A percentile compares a stretch with the other conserved stretches of the same genome.
These are phyloP conservation scores for Oegoconia quadripuncta DNA, from an alignment of 2,888 invertebrate species.

Conservation along the genomic window DNA sequence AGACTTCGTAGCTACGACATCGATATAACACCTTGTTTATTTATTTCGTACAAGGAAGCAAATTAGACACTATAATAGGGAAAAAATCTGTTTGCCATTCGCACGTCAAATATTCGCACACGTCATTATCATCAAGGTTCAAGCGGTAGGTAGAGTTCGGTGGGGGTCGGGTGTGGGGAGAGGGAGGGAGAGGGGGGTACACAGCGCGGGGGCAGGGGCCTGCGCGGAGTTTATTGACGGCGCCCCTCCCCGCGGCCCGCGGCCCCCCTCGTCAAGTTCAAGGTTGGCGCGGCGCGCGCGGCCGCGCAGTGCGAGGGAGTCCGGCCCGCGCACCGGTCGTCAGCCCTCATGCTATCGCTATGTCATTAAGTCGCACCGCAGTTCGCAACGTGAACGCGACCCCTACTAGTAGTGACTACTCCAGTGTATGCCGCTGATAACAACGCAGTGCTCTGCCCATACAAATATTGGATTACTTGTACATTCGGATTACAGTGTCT, in stretches of 20 bases:
- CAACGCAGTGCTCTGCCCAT: conserved; percentile 43
- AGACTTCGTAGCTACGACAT: no score
- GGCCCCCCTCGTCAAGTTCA: conserved; percentile 78
- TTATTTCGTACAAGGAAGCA: background rate
- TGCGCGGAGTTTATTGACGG: conserved; percentile 66
- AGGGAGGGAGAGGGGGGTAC: conserved; percentile 44
- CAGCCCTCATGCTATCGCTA: conserved; percentile 70
- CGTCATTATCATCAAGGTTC: conserved; percentile 42
- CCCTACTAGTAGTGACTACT: conserved; percentile 44
- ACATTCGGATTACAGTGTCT: conserved; percentile 71
- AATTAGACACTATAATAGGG: conserved; percentile 11
- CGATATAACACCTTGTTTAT: no score
- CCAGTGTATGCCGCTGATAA: conserved; percentile 44
- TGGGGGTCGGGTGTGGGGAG: conserved; percentile 20
- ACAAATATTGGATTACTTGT: conserved; percentile 54
- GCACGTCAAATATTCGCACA: conserved; percentile 42
- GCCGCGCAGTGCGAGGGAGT: conserved; percentile 79
- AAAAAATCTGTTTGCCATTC: conserved; percentile 24
- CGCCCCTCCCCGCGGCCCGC: conserved; percentile 66
- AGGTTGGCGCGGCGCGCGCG: conserved; percentile 81
- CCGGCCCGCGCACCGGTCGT: conserved; percentile 79
- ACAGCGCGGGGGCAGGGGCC: conserved; percentile 61
- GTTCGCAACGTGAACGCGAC: conserved; percentile 61
- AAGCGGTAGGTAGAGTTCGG: conserved; percentile 28
- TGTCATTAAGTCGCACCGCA: conserved; percentile 58